Percentiles rank a stretch among this genome's conserved stretches.
Conservation (phyloP, 2,888 invertebrate species). For the Yponomeuta cagnagella region DNA sequence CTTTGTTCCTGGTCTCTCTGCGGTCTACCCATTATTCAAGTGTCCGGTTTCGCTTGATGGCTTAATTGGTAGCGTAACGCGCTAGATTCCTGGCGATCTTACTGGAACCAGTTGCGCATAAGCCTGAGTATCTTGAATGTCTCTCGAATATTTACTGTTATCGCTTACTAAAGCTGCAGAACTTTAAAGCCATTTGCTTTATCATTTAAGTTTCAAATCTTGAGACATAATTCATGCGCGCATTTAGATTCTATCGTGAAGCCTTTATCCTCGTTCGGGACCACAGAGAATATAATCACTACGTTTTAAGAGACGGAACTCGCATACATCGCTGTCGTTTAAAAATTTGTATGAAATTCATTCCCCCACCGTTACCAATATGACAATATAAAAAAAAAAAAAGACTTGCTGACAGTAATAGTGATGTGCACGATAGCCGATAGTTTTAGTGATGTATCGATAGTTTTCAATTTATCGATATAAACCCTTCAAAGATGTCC, state of each 20-base stretch:
- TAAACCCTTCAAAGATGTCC: no score
- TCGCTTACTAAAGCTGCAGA: background rate
- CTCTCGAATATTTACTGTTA: constrained; percentile 16
- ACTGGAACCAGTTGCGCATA: constrained; percentile 42
- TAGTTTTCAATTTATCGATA: no score
- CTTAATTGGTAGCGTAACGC: constrained; percentile 42
- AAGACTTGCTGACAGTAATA: no score
- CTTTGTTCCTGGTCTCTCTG: constrained; percentile 2
- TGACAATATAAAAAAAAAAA: no score
- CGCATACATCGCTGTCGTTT: no score
- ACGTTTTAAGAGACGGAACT: no score
- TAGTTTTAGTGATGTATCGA: no score
- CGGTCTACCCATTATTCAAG: constrained; percentile 25
- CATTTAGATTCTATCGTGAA: background rate
- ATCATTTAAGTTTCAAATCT: background rate
- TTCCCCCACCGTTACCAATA: no score
- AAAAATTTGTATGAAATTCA: no score
- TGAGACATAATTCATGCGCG: background rate
- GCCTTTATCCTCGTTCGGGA: background rate
- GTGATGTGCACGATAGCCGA: no score
- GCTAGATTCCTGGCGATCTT: constrained; percentile 38
- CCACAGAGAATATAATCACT: no score
- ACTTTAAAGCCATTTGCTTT: background rate
- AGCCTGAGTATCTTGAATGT: constrained; percentile 30
- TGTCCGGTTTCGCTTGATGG: constrained; percentile 37